Evolutionary conservation across 1,140 invertebrate genomes (phyloP).

Genomic region (Popillia japonica): DNA sequence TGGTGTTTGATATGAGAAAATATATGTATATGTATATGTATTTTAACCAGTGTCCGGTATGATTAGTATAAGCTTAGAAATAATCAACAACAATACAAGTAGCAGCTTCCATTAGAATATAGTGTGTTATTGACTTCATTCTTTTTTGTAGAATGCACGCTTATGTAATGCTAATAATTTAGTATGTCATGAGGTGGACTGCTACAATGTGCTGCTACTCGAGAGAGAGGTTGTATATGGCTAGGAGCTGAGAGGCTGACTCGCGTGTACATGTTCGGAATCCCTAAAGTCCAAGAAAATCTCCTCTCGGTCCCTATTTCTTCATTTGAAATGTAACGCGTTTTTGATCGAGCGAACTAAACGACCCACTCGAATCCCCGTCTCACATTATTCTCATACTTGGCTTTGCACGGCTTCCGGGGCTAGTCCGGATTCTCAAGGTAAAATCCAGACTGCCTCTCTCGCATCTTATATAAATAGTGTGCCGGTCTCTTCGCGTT

Average conservation of each 20-base stretch:
- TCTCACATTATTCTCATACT: slow-evolving; percentile 52
- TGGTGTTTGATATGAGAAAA: too few relatives aligned
- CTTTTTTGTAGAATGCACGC: neutral
- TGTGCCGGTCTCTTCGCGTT: neutral
- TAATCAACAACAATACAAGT: too few relatives aligned
- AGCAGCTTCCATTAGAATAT: too few relatives aligned
- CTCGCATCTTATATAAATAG: slow-evolving; percentile 2
- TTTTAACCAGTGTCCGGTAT: too few relatives aligned
- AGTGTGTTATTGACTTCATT: neutral
- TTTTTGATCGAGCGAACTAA: slow-evolving; percentile 54
- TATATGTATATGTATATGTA: too few relatives aligned
- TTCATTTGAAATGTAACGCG: slow-evolving; percentile 54
- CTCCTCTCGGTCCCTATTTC: slow-evolving; percentile 49
- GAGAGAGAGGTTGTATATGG: neutral
- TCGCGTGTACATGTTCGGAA: slow-evolving; percentile 45
- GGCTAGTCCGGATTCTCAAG: too few relatives aligned
- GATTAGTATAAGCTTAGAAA: too few relatives aligned
- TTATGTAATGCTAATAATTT: neutral
- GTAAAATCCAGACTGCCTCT: neutral
- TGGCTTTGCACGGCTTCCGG: slow-evolving; percentile 51
- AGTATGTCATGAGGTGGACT: neutral
- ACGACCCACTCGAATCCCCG: slow-evolving; percentile 45
- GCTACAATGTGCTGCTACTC: neutral
- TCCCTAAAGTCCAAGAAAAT: slow-evolving; percentile 46
- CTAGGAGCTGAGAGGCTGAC: neutral